phyloP scores from a whole-genome alignment of 2,797 vertebrate species.

The Rhinella marina region DNA sequence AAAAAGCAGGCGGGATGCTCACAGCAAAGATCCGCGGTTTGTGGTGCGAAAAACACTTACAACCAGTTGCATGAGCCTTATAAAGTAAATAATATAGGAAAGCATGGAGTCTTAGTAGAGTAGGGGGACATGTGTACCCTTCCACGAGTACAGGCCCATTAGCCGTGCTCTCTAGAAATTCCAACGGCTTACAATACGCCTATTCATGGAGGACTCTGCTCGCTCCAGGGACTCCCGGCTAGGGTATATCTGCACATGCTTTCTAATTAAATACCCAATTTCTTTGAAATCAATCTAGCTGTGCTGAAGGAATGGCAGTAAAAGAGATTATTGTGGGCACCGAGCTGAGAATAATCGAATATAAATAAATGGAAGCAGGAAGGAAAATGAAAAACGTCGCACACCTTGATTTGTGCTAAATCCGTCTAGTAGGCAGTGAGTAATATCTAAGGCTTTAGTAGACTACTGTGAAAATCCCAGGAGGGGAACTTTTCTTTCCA shows the following conservation, averaged over 20 bases:
- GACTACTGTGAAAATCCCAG: constrained; percentile 3
- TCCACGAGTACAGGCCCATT: constrained; percentile 1
- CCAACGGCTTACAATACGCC: constrained; percentile 10
- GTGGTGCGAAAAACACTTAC: too few species aligned
- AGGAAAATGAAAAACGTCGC: constrained; percentile 41
- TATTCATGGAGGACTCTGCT: constrained; percentile 22
- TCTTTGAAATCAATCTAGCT: constrained; percentile 39
- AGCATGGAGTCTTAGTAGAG: background rate
- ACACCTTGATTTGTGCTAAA: constrained; percentile 30
- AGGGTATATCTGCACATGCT: constrained; percentile 1
- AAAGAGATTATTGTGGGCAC: constrained; percentile 27
- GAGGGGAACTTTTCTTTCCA: constrained; percentile 5
- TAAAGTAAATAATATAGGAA: background rate
- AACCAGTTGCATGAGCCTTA: too few species aligned
- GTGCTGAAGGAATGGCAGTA: constrained; percentile 27
- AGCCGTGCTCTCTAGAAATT: constrained; percentile 5
- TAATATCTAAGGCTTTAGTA: constrained; percentile 37
- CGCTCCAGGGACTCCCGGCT: constrained; percentile 19
- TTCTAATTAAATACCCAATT: constrained; percentile 49
- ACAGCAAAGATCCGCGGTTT: too few species aligned
- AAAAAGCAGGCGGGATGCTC: too few species aligned
- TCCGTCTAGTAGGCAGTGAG: constrained; percentile 20
- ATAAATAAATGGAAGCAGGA: constrained; percentile 6
- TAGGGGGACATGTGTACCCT: background rate
- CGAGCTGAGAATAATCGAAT: constrained; percentile 45